phyloP scores from a whole-genome alignment of 2,113 vertebrate genomes.

The Falco punctatus region DNA sequence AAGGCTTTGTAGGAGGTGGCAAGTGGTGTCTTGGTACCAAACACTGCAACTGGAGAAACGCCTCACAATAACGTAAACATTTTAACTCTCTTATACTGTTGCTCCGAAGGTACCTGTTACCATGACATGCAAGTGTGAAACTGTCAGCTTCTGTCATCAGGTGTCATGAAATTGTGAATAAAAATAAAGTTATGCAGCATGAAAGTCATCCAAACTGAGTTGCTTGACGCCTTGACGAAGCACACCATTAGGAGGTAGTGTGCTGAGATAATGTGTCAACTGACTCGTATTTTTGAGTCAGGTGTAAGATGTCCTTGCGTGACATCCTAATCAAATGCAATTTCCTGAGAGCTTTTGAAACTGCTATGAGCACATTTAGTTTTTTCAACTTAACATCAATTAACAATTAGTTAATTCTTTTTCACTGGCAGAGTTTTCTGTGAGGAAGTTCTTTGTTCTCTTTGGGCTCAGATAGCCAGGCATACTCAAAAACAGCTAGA shows the following conservation, averaged over 20 bases:
- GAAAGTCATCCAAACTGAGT: not conserved
- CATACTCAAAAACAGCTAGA: not conserved
- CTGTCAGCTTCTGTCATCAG: not conserved
- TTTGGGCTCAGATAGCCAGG: not conserved
- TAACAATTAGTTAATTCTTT: not conserved
- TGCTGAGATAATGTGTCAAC: not conserved
- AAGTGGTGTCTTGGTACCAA: not conserved
- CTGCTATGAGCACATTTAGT: not conserved
- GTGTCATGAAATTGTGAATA: not conserved
- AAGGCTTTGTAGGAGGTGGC: not conserved
- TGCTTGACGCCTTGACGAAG: not conserved
- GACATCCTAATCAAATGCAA: not conserved
- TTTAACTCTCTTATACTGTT: not conserved
- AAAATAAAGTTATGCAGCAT: not conserved
- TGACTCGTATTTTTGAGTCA: not conserved
- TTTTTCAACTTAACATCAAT: not conserved
- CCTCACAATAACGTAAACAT: not conserved
- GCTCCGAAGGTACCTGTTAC: not conserved
- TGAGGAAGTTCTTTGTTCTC: not conserved
- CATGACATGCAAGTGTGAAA: not conserved
- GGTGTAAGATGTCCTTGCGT: constrained; percentile 19
- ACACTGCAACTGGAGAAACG: not conserved
- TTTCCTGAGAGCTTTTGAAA: not conserved
- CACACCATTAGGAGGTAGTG: not conserved
- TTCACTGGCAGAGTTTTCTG: not conserved